phyloP scores from a whole-genome alignment of 2,113 vertebrate species.

The Syrmaticus mikado region DNA sequence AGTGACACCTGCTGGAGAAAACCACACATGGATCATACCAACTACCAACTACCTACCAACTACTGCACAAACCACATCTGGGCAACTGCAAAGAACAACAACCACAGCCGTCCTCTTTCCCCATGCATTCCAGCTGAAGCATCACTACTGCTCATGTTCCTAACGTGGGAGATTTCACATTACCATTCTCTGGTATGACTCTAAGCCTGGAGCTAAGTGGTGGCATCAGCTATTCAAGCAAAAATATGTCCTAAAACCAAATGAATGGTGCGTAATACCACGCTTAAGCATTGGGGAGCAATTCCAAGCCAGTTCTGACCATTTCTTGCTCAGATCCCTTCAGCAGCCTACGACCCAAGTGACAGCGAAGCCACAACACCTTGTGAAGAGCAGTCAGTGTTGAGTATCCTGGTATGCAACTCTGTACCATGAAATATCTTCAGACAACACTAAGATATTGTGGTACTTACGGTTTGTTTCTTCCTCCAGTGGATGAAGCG shows the following conservation, averaged over 20 bases:
- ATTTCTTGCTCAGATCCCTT: background rate
- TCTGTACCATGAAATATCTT: slow-evolving; percentile 17
- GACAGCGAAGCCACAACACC: background rate
- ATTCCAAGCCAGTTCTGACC: background rate
- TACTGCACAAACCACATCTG: background rate
- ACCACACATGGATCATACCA: rapidly evolving
- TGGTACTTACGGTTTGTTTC: background rate
- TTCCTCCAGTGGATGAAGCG: background rate
- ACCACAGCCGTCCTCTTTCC: background rate
- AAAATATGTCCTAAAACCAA: background rate
- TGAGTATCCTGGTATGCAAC: background rate
- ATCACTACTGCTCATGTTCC: background rate
- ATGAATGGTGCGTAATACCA: background rate
- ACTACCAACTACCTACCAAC: background rate
- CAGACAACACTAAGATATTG: background rate
- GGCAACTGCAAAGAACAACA: background rate
- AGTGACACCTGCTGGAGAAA: background rate
- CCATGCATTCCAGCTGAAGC: background rate
- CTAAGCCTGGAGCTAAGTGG: background rate
- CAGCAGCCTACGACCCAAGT: background rate
- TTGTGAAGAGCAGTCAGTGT: background rate
- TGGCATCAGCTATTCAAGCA: background rate
- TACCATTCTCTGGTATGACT: background rate
- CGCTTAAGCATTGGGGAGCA: background rate
- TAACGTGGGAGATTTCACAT: background rate